These are phyloP conservation scores for Toxotes jaculatrix DNA, from an alignment of 2,113 vertebrate genomes.

Conservation along the genomic window DNA sequence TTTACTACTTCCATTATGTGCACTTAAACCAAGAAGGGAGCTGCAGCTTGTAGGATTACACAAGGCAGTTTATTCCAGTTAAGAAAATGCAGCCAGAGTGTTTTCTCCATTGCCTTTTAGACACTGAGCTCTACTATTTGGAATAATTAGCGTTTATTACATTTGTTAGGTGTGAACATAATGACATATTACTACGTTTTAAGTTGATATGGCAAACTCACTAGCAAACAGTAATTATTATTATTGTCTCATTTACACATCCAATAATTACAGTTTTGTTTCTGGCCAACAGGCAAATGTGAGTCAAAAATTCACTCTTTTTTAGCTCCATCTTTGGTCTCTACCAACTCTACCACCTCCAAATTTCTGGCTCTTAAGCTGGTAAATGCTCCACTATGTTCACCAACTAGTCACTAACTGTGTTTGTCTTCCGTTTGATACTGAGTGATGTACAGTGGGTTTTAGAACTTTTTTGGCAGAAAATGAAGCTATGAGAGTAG, in stretches of 20 bases:
- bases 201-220: not conserved
- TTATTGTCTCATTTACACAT: not conserved
- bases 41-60: constrained; percentile 57
- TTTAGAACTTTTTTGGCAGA: not conserved
- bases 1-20: constrained; percentile 81
- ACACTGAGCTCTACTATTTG: constrained; percentile 2
- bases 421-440: not conserved
- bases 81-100: constrained; percentile 55
- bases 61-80: constrained; percentile 58
- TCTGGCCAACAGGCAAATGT: not conserved
- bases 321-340: not conserved
- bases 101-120: constrained; percentile 31
- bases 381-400: too few species aligned
- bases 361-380: too few species aligned
- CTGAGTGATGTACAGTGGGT: not conserved
- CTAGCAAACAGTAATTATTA: not conserved
- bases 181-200: not conserved
- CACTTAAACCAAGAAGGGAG: constrained; percentile 71
- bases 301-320: not conserved
- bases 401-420: too few species aligned
- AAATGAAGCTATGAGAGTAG: too few species aligned
- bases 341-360: not conserved
- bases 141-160: constrained; percentile 5
- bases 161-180: not conserved
- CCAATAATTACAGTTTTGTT: not conserved